Percentiles rank a stretch among this genome's conserved stretches.
Evolutionary conservation across 2,113 vertebrate genomes (phyloP).

Genomic region (Camelus dromedarius): DNA sequence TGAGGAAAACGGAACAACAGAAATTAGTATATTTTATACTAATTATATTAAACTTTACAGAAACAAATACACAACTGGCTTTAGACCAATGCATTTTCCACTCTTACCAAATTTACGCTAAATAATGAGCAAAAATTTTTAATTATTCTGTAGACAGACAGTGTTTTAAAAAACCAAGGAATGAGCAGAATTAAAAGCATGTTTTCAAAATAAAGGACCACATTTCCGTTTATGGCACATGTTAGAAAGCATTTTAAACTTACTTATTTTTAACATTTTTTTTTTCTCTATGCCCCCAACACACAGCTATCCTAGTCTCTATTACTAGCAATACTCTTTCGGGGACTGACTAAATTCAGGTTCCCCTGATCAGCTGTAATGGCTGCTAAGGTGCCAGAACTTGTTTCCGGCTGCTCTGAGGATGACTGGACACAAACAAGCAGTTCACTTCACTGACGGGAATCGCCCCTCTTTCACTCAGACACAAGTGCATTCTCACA

Average conservation of each 20-base stretch:
- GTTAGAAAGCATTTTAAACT: neutral
- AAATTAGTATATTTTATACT: neutral
- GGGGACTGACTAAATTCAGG: neutral
- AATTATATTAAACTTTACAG: neutral
- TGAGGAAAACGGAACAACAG: neutral
- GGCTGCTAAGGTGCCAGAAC: neutral
- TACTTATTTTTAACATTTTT: neutral
- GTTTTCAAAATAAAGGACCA: neutral
- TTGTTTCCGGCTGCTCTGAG: neutral
- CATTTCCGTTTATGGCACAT: neutral
- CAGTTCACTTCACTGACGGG: neutral
- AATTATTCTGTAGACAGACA: neutral
- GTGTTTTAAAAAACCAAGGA: neutral
- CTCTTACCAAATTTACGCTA: constrained; percentile 40
- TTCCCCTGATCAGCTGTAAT: neutral
- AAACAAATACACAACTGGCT: neutral
- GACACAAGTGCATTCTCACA: neutral
- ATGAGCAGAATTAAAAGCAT: neutral
- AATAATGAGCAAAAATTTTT: constrained; percentile 22
- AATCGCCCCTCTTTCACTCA: neutral
- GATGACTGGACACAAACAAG: neutral
- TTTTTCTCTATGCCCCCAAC: neutral
- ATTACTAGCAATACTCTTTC: neutral
- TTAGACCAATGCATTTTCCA: constrained; percentile 13
- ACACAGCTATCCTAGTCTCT: neutral